Evolutionary conservation across 2,888 invertebrate species (phyloP).

Genomic region (Lymantria monacha): DNA sequence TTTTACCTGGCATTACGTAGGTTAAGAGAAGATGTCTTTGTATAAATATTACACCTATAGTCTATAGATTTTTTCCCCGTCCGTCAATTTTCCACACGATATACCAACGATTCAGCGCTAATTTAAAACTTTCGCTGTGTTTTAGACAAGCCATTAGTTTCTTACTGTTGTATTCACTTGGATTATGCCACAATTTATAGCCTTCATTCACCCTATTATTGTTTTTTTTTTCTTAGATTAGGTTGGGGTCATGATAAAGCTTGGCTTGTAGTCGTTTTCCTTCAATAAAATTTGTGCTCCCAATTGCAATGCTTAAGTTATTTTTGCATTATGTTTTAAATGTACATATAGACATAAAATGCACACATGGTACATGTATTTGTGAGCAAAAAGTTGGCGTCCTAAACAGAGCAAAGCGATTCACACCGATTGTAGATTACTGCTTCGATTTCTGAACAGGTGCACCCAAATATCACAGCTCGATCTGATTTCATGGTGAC

Average conservation of each 20-base stretch:
- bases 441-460: too few species aligned
- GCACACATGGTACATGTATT: too few species aligned
- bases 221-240: constrained; percentile 5
- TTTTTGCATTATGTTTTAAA: too few species aligned
- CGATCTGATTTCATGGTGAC: too few species aligned
- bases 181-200: constrained; percentile 27
- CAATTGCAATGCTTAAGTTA: background rate
- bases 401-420: too few species aligned
- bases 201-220: background rate
- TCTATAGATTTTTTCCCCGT: constrained; percentile 23
- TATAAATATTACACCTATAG: background rate
- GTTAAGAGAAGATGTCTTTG: too few species aligned
- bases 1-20: too few species aligned
- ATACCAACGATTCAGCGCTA: constrained; percentile 51
- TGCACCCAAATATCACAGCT: too few species aligned
- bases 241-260: background rate
- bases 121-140: constrained; percentile 54
- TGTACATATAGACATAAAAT: too few species aligned
- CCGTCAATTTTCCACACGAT: constrained; percentile 57
- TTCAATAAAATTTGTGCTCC: background rate
- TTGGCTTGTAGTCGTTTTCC: background rate
- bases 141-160: constrained; percentile 42
- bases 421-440: too few species aligned
- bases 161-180: constrained; percentile 26
- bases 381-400: too few species aligned